A percentile compares a stretch with the other conserved stretches of the same genome.
phyloP scores from a whole-genome alignment of 1,140 invertebrate species.

The Drosophila paulistorum region DNA sequence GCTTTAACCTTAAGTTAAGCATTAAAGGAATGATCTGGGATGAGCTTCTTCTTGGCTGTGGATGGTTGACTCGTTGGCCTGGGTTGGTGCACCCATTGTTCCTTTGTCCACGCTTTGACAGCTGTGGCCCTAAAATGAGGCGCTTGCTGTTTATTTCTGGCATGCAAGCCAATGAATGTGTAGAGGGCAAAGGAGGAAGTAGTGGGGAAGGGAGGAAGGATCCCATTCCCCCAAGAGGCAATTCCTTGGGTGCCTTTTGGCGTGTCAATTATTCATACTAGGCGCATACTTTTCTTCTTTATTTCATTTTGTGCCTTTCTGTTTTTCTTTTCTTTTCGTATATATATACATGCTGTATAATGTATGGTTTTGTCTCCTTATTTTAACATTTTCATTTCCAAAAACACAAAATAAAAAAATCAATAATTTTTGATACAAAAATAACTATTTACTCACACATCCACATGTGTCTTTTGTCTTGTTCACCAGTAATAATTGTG shows the following conservation, averaged over 20 bases:
- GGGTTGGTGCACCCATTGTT: conserved; percentile 62
- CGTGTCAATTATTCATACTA: conserved; percentile 77
- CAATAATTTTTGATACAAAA: conserved; percentile 41
- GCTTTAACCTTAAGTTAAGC: conserved; percentile 26
- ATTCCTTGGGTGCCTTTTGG: conserved; percentile 19
- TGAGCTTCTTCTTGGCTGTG: conserved; percentile 45
- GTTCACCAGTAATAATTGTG: conserved; percentile 73
- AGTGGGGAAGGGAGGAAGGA: not conserved
- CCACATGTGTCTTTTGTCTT: conserved; percentile 83
- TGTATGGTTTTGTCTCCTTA: conserved; percentile 37
- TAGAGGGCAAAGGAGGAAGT: not conserved
- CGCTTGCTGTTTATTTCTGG: conserved; percentile 77
- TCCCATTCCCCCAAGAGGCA: not conserved
- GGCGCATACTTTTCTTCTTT: conserved; percentile 44
- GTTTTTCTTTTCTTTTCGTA: not conserved
- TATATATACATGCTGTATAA: conserved; percentile 18
- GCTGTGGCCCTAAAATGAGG: conserved; percentile 77
- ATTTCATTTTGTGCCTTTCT: conserved; percentile 42
- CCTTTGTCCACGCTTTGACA: conserved; percentile 73
- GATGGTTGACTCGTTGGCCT: not conserved
- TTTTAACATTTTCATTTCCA: conserved; percentile 65
- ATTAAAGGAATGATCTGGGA: conserved; percentile 48
- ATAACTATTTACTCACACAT: conserved; percentile 82
- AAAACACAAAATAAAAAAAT: conserved; percentile 26
- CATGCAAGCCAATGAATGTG: conserved; percentile 44